These are phyloP conservation scores for Rhagoletis zephyria DNA, from an alignment of 1,140 invertebrate genomes.

Conservation along the genomic window DNA sequence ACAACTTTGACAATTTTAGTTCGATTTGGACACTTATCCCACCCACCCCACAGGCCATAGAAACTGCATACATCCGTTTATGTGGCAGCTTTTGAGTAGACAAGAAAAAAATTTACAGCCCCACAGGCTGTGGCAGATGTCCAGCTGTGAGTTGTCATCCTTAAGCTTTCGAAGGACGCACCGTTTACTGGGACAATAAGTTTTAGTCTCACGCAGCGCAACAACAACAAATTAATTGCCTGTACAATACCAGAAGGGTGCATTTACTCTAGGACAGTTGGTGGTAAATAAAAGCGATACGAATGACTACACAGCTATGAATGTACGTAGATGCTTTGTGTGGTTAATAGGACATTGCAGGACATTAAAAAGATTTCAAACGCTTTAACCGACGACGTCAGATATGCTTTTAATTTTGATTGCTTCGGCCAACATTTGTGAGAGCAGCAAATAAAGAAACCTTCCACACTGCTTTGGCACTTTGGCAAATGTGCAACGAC, in stretches of 20 bases:
- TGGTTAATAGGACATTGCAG: not conserved
- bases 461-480: not conserved
- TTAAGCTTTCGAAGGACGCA: slow-evolving; percentile 9
- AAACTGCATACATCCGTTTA: too few relatives aligned
- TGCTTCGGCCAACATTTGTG: not conserved
- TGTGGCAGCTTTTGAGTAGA: too few relatives aligned
- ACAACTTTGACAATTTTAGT: too few relatives aligned
- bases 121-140: not conserved
- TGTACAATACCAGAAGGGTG: slow-evolving; percentile 21
- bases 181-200: slow-evolving; percentile 6
- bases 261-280: not conserved
- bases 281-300: not conserved
- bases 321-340: not conserved
- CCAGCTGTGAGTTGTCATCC: not conserved
- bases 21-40: too few relatives aligned
- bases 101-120: not conserved
- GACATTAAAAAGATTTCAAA: not conserved
- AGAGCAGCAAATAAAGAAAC: not conserved
- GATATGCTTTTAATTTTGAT: slow-evolving; percentile 41
- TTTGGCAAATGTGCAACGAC: not conserved
- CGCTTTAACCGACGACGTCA: not conserved
- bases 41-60: too few relatives aligned
- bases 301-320: not conserved
- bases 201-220: not conserved
- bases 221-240: slow-evolving; percentile 42